Conservation (phyloP, 2,113 vertebrate species). For the Lepidiolamprologus cunningtoni region DNA sequence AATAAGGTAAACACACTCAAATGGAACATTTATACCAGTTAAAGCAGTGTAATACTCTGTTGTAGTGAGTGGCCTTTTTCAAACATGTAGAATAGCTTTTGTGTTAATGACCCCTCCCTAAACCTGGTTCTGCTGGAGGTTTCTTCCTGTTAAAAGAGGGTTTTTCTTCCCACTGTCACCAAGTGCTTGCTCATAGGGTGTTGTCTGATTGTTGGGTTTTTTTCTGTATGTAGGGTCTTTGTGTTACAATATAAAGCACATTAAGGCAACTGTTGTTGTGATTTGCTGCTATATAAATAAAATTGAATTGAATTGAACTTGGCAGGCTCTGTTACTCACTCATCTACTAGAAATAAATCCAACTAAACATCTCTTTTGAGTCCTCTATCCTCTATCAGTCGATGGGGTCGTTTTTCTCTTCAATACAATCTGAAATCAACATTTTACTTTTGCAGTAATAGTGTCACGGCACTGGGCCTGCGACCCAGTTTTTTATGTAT, state of each 20-base stretch:
- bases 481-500: rapidly evolving
- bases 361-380: background rate
- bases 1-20: background rate
- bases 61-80: background rate
- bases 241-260: rapidly evolving
- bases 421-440: rapidly evolving
- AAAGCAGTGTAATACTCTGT: background rate
- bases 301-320: background rate
- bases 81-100: background rate
- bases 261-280: background rate
- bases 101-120: rapidly evolving
- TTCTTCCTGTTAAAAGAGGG: background rate
- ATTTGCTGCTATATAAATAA: background rate
- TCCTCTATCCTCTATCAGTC: background rate
- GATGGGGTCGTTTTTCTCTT: background rate
- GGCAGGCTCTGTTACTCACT: background rate
- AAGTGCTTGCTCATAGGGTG: background rate
- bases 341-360: background rate
- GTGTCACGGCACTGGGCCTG: background rate
- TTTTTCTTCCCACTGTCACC: background rate
- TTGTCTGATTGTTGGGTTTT: background rate
- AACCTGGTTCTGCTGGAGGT: background rate
- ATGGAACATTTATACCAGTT: background rate
- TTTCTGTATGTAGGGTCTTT: background rate
- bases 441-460: background rate